Conservation (phyloP, 2,113 vertebrate genomes). For the Xenotilapia leptura region DNA sequence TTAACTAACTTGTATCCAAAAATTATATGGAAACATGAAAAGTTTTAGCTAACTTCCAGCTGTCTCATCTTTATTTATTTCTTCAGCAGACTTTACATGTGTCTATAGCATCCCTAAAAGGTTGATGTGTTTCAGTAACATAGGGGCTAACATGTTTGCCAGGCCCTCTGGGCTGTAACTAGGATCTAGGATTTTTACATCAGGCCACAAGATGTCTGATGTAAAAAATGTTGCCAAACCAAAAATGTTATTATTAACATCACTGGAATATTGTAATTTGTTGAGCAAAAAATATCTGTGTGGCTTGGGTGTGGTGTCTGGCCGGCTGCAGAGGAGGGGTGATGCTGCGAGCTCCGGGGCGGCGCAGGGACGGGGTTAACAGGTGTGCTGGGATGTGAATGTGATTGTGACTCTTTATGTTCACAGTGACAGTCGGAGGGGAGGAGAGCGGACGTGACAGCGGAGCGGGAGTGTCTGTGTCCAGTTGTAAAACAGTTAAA, state of each 20-base stretch:
- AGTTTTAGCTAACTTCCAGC: background rate
- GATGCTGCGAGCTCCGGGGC: background rate
- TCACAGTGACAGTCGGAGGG: background rate
- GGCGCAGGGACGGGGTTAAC: rapidly evolving
- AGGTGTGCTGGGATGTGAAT: background rate
- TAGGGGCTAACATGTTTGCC: background rate
- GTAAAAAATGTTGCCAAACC: background rate
- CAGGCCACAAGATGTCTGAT: background rate
- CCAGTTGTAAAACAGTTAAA: background rate
- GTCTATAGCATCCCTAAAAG: background rate
- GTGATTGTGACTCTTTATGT: background rate
- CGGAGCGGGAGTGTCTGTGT: background rate
- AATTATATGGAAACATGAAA: background rate
- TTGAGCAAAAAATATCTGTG: background rate
- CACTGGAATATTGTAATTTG: background rate
- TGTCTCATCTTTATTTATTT: rapidly evolving
- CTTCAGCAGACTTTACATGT: background rate
- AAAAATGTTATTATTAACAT: background rate
- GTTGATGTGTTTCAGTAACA: background rate
- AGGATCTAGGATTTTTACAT: background rate
- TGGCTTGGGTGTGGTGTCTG: background rate
- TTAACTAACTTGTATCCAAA: background rate
- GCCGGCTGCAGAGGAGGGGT: rapidly evolving
- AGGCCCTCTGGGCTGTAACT: background rate
- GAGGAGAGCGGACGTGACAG: background rate